Evolutionary conservation across 2,888 invertebrate genomes (phyloP).

Genomic region (Rotaria sp.): DNA sequence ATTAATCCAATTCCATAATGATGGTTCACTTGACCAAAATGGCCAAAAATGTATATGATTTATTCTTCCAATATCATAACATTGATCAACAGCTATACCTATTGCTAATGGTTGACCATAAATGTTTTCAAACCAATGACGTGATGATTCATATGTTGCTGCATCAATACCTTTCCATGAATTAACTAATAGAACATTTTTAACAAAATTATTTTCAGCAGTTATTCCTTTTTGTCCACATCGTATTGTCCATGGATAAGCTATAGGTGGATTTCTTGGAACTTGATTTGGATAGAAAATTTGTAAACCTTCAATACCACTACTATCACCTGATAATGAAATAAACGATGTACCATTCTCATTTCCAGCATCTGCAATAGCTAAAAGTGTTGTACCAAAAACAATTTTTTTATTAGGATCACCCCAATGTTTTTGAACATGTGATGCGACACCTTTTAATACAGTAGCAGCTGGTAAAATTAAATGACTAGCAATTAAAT

Average conservation of each 20-base stretch:
- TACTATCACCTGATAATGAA: neutral
- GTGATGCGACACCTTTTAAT: neutral
- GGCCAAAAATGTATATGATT: slow-evolving; percentile 5
- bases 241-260: neutral
- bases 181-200: neutral
- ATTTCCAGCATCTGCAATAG: neutral
- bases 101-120: neutral
- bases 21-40: neutral
- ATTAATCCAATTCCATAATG: neutral
- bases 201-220: neutral
- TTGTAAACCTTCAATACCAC: neutral
- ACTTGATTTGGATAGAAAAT: neutral
- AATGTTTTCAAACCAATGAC: neutral
- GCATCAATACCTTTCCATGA: slow-evolving; percentile 8
- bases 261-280: neutral
- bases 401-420: neutral
- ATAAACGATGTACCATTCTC: neutral
- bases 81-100: neutral
- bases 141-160: neutral
- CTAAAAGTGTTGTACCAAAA: neutral
- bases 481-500: slow-evolving; percentile 7
- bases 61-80: neutral
- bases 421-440: neutral
- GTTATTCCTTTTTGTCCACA: neutral
- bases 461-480: neutral